These are phyloP conservation scores for Atherinosoma microstoma DNA, from an alignment of 2,797 vertebrate species.

Conservation along the genomic window DNA sequence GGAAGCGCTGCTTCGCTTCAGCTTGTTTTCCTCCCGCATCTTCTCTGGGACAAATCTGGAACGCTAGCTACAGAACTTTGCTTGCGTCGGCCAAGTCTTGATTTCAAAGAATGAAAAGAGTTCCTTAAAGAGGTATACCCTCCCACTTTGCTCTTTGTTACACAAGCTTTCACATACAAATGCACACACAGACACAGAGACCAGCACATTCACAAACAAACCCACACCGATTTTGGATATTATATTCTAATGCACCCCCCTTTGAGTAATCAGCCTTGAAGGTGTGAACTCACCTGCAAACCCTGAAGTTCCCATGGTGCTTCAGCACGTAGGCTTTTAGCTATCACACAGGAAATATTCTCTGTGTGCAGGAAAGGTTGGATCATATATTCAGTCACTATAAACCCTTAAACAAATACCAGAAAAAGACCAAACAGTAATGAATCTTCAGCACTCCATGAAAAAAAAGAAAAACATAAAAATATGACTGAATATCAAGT, in stretches of 20 bases:
- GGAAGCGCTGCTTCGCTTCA: slow-evolving; percentile 84
- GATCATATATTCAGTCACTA: slow-evolving; percentile 11
- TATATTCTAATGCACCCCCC: slow-evolving; percentile 26
- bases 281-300: slow-evolving; percentile 66
- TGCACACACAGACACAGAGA: slow-evolving; percentile 13
- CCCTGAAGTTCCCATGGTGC: slow-evolving; percentile 70
- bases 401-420: slow-evolving; percentile 12
- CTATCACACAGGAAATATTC: slow-evolving; percentile 60
- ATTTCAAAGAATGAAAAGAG: slow-evolving; percentile 79
- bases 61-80: slow-evolving; percentile 50
- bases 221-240: slow-evolving; percentile 41
- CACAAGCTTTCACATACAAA: slow-evolving; percentile 25
- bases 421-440: slow-evolving; percentile 4
- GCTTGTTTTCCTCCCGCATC: slow-evolving; percentile 42
- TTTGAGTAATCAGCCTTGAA: slow-evolving; percentile 36
- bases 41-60: slow-evolving; percentile 79
- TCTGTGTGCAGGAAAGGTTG: slow-evolving; percentile 58
- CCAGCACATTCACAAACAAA: slow-evolving; percentile 35
- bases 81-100: slow-evolving; percentile 67
- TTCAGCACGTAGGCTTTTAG: slow-evolving; percentile 72
- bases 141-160: slow-evolving; percentile 45
- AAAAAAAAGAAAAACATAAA: background rate
- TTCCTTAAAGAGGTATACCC: slow-evolving; percentile 65
- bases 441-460: background rate
- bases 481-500: background rate